Evolutionary conservation across 1,140 invertebrate genomes (phyloP), one percentile per base, ranked within the genome.

Genomic region (Drosophila sp.): DNA sequence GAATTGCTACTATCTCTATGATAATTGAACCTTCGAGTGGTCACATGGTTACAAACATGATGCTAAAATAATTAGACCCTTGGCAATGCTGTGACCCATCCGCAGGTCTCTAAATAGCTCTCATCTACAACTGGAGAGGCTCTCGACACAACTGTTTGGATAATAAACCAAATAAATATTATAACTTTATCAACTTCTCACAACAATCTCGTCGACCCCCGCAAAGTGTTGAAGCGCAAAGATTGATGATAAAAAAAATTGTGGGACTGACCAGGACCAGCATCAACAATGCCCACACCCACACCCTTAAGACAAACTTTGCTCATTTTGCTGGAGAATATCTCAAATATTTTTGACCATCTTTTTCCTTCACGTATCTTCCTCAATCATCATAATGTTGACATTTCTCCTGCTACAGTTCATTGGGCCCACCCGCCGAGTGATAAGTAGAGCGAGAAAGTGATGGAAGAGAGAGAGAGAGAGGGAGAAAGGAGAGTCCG

Each of bases 141-240:
- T 50, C 44, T 50, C 10, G 54, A 25, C 62, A 55, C 67, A 66
- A 69, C 73, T 73, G 70, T 63, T 66, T 69, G 76, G 63, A 82
- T 87, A 87, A 87, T 87, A 87, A 82, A 76, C 79, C 55, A 68
- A 78, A 82, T 82, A 87, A 86, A 86, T 86, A 79, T 86, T 82
- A 76, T 75, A 82, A 73, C 79, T 86, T 87, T 68, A 82, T 86
- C 82, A 86, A 70, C 61, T 70, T 68, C 71, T 79, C 65, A 58
- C 44, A 68, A 74, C 38, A 32, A 35, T 55, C 54, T 41, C 44
- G 10, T 44, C 35, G 38, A 29, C n/a, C 4, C 11, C 55, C 32
- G 25, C 33, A 68, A 82, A 82, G 82, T 86, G 82, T 79, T 86
- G 83, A 87, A 78, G 83, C 79, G 82, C 71, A 81, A 86, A 86